Evolutionary conservation across 1,140 invertebrate species (phyloP).

Genomic region (Heterodera schachtii): DNA sequence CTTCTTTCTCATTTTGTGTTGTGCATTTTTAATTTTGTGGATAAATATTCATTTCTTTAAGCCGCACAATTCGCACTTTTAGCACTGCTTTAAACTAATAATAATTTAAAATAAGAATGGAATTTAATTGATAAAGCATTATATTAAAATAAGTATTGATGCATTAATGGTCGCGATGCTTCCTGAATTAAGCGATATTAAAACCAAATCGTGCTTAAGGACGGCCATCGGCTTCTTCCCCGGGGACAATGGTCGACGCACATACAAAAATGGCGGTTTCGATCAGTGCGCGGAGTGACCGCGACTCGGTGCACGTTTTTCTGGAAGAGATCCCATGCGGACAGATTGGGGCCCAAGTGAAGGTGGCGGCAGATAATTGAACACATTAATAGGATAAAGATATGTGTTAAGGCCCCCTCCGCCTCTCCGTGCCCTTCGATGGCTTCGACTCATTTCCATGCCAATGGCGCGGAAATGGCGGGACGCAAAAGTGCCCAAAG

Average conservation of each 20-base stretch:
- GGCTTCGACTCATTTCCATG: background rate
- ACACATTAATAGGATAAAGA: conserved; percentile 1
- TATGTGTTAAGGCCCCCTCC: background rate
- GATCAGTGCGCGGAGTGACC: conserved; percentile 56
- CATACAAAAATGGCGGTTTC: conserved; percentile 52
- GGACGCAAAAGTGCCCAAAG: background rate
- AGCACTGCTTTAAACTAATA: too few species aligned
- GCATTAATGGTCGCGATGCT: too few species aligned
- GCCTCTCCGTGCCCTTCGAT: too few species aligned
- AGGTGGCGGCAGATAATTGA: background rate
- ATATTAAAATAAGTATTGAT: too few species aligned
- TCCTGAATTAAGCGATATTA: background rate
- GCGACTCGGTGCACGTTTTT: conserved; percentile 50
- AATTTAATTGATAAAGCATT: too few species aligned
- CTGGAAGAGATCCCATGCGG: conserved; percentile 63
- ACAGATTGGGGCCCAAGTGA: conserved; percentile 49
- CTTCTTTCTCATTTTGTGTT: background rate
- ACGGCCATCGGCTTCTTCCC: background rate
- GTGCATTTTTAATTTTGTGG: background rate
- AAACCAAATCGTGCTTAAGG: background rate
- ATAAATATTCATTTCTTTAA: background rate
- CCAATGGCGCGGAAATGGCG: background rate
- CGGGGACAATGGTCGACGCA: conserved; percentile 25
- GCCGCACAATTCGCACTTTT: background rate
- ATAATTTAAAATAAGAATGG: too few species aligned